Base-by-base conservation (phyloP, 1,140 invertebrate species). In the Drosophila gunungcola region DNA sequence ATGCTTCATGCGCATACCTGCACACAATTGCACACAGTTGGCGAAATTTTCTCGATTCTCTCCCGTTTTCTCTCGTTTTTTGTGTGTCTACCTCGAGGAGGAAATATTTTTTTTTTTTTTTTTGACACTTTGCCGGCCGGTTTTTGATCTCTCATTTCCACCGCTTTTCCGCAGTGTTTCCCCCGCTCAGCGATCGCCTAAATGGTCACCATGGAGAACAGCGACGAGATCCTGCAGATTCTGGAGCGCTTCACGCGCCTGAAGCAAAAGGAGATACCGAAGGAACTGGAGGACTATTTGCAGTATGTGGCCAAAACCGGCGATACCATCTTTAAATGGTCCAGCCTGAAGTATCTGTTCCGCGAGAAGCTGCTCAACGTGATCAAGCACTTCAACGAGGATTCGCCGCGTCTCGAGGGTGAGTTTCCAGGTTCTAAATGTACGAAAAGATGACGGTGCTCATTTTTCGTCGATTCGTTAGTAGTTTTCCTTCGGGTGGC, bases 261-360 rank as follows among this genome's bases (percentile, higher is more conserved):
- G 75, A 92, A 92, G 74, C 90, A 91, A n/a, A 94, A 96, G 83
- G 96, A 96, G 77, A 97, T 98, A 84, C 97, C 98, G n/a, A 94
- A 95, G 55, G 95, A 97, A 84, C 93, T 99, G 48, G 97, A 99
- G 81, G 97, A 98, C 38, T 98, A 98, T 92, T 93, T 99, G 48
- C 94, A 95, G 73, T 97, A 96, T 93, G 97, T 99, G 56, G 98
- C 98, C 0, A 97, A 97, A 93, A 98, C 97, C 58, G 98, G 98
- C 55, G 97, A 99, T 92, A 97, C 97, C 7, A 95, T 98, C 27
- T 98, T 97, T 91, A 97, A 98, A 76, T 99, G 98, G 98, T 93
- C 95, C 21, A 93, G 96, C 52, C 94, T 99, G 16, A 98, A 98
- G 92, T 95, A 95, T 80, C 94, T 99, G 56, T 97, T 98, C 90